These are phyloP conservation scores for Aldrovandia affinis DNA, from an alignment of 2,797 vertebrate species.

Conservation along the genomic window DNA sequence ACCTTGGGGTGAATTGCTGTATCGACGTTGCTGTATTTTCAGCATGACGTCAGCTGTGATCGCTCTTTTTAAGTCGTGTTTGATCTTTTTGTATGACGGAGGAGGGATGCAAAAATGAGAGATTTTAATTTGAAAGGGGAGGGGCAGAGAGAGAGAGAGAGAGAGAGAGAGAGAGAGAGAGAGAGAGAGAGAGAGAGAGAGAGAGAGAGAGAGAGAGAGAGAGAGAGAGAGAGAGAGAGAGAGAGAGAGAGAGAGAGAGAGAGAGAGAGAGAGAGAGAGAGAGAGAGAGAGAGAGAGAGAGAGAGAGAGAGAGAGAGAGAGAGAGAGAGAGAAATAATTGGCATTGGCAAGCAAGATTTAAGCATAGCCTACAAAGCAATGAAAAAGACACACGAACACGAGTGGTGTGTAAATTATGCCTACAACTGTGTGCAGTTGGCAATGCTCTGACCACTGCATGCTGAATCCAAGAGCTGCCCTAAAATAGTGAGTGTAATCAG, in stretches of 20 bases:
- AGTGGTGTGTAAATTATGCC: background rate
- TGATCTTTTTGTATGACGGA: background rate
- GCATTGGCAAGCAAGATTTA: background rate
- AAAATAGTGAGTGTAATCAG: background rate
- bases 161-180: background rate
- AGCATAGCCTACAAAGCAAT: background rate
- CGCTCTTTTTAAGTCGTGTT: background rate
- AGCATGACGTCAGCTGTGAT: background rate
- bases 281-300: background rate
- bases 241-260: background rate
- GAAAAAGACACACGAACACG: background rate
- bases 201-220: background rate
- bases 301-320: background rate
- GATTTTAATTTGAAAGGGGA: background rate
- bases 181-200: background rate
- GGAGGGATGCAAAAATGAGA: background rate
- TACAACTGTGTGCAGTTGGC: background rate
- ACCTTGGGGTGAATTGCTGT: background rate
- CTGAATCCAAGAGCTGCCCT: background rate
- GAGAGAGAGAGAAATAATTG: background rate
- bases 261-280: background rate
- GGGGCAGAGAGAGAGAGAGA: background rate
- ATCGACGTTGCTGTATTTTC: background rate
- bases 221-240: background rate
- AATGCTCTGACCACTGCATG: background rate